Percentiles rank a stretch among this genome's conserved stretches.
These are phyloP conservation scores for Peromyscus eremicus DNA, from an alignment of 2,797 vertebrate species.

Conservation along the genomic window DNA sequence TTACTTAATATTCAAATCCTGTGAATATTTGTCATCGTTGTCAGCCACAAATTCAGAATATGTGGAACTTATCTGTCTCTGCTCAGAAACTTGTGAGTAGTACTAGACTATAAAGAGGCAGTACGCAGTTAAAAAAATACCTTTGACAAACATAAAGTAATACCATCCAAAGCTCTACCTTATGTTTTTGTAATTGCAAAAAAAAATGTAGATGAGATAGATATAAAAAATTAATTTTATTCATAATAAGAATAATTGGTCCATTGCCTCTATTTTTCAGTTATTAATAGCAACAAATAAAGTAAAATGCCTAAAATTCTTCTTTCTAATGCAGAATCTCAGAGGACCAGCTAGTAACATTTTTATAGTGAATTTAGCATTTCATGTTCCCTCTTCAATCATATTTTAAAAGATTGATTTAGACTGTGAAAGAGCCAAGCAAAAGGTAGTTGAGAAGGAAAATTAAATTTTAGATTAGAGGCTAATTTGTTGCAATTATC, in stretches of 20 bases:
- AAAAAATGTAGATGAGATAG: background rate
- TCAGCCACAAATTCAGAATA: conserved; percentile 18
- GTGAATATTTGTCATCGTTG: conserved; percentile 22
- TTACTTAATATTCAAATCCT: conserved; percentile 25
- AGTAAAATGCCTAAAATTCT: background rate
- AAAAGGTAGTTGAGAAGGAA: background rate
- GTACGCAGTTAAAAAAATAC: background rate
- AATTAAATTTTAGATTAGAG: conserved; percentile 48
- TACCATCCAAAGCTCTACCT: background rate
- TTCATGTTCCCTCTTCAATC: background rate
- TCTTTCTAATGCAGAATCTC: conserved; percentile 5
- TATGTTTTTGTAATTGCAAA: background rate
- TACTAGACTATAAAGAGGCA: background rate
- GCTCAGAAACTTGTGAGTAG: background rate
- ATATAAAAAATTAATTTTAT: background rate
- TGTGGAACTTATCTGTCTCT: background rate
- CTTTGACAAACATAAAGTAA: background rate
- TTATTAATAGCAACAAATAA: conserved; percentile 20
- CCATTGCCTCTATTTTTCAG: background rate
- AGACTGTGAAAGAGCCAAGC: background rate
- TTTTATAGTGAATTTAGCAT: conserved; percentile 39
- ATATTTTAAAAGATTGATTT: conserved; percentile 21
- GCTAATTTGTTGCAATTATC: conserved; percentile 44
- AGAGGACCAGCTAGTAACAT: background rate
- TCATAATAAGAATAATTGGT: background rate